Percentiles rank a stretch among this genome's conserved stretches.
Conservation (phyloP, 2,888 invertebrate species). For the Thera britannica region DNA sequence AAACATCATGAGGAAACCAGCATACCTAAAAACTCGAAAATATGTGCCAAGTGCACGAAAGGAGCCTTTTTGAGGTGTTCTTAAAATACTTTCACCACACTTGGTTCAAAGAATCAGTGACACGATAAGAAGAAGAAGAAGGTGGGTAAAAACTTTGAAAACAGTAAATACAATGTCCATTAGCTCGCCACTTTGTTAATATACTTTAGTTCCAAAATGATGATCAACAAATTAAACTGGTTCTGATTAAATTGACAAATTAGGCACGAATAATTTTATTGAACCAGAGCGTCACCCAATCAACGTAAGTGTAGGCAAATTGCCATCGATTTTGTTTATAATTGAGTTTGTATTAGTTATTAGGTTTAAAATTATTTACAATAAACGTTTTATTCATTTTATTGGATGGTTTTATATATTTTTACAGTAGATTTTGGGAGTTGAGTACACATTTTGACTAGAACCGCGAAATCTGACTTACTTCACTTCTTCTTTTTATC, state of each 20-base stretch:
- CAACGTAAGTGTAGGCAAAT: background rate
- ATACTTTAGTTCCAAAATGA: too few species aligned
- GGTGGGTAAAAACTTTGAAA: too few species aligned
- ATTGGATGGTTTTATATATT: slow-evolving; percentile 1
- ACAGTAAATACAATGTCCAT: too few species aligned
- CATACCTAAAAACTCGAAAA: too few species aligned
- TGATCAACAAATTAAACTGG: slow-evolving; percentile 11
- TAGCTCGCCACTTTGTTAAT: too few species aligned
- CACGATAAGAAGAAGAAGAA: too few species aligned
- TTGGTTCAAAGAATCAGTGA: too few species aligned
- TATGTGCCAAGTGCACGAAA: too few species aligned
- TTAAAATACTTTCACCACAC: too few species aligned
- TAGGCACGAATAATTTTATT: background rate
- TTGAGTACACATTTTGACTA: slow-evolving; percentile 4
- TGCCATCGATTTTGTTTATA: background rate
- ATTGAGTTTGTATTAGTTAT: background rate
- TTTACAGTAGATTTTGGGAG: background rate
- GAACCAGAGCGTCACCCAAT: slow-evolving; percentile 3
- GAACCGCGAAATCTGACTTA: slow-evolving; percentile 2
- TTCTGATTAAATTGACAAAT: slow-evolving; percentile 12
- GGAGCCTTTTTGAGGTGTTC: background rate
- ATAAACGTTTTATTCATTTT: background rate
- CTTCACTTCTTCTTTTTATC: too few species aligned
- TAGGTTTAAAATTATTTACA: background rate
- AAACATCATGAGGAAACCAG: too few species aligned